Evolutionary conservation across 2,888 invertebrate species (phyloP), one percentile per base, ranked within the genome.

Genomic region (Parascotia fuliginaria): DNA sequence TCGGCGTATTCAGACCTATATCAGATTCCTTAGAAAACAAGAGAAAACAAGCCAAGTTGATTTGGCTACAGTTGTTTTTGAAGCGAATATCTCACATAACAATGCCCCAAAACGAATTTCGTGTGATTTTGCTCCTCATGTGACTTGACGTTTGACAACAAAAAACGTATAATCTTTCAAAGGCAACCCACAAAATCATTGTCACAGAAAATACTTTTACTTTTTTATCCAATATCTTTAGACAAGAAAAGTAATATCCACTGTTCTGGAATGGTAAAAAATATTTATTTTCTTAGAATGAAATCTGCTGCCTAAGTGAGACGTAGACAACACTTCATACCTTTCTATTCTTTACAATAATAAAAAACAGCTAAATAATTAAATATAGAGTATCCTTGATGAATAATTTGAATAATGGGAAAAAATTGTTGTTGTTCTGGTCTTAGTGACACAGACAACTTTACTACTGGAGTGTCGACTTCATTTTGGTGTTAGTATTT

Each of bases 51-150:
- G 38, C 34, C 33, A 56, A 60, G 55, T 58, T 57, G 39, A 58
- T 65, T 62, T 58, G 44, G 42, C 54, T 54, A 60, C 54, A 51
- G 39, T 59, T 55, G 44, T 63, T 65, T 66, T 40, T 44, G 46
- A 42, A 44, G 45, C 16, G 42, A 53, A 55, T 27, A 9, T 31
- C 24, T 36, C 28, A 28, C 33, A 29, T 28, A 28, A 24, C 37
- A 24, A 44, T n/a, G 36, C 36, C 50, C 38, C 33, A 24, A 29
- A 50, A 12, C 14, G 19, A n/a, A 24, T 22, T 37, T 28, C n/a
- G 16, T 46, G 33, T 15, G 37, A 28, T 49, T 46, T 39, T 46
- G 50, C 42, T 44, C 22, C 42, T 31, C n/a, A 36, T 40, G 15
- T 44, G 40, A 44, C 40, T 60, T 47, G n/a, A 42, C 41, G 48